A percentile compares a stretch with the other conserved stretches of the same genome.
Evolutionary conservation across 2,797 vertebrate species (phyloP).

Genomic region (Tinamus major): DNA sequence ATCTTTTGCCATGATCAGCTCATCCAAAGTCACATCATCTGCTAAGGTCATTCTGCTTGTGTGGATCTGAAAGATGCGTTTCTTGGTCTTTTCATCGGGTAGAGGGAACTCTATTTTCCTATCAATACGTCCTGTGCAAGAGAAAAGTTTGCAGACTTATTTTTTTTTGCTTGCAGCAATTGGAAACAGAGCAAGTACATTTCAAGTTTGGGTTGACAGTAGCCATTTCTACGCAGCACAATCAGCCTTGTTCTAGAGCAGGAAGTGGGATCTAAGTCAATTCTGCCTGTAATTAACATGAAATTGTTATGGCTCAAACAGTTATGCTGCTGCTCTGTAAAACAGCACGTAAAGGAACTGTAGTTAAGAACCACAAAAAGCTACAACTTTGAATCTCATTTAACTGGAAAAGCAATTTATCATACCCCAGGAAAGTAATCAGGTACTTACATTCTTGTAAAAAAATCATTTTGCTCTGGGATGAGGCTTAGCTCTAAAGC

Average conservation of each 20-base stretch:
- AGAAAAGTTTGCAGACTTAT: background rate
- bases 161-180: background rate
- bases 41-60: slow-evolving; percentile 96
- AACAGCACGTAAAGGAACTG: background rate
- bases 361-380: background rate
- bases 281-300: background rate
- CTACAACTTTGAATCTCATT: background rate
- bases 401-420: background rate
- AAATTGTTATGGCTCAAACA: background rate
- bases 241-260: fast-evolving
- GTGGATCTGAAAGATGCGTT: slow-evolving; percentile 97
- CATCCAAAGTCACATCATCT: slow-evolving; percentile 92
- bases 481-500: background rate
- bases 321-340: background rate
- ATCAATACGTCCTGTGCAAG: slow-evolving; percentile 90
- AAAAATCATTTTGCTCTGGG: background rate
- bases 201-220: background rate
- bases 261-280: background rate
- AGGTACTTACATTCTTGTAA: background rate
- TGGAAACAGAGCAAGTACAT: background rate
- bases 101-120: slow-evolving; percentile 97
- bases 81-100: slow-evolving; percentile 96
- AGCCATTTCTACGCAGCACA: background rate
- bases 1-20: slow-evolving; percentile 96
- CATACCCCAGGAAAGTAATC: background rate